phyloP scores from a whole-genome alignment of 2,797 vertebrate genomes.

The Mionectes olivaceus region DNA sequence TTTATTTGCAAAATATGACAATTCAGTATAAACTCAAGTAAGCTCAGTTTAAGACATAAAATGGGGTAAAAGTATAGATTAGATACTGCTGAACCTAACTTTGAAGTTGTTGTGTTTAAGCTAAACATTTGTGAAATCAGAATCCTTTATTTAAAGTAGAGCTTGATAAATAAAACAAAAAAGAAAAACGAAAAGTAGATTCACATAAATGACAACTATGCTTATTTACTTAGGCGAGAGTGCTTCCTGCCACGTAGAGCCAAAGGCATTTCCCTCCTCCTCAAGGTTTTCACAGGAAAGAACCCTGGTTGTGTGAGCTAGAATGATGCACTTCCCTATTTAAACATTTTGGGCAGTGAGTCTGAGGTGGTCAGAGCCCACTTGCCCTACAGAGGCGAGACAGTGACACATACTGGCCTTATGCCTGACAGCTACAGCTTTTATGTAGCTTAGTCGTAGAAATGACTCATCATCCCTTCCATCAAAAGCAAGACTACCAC shows the following conservation, averaged over 20 bases:
- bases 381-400: neutral
- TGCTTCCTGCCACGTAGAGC: neutral
- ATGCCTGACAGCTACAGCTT: neutral
- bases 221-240: neutral
- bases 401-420: neutral
- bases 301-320: neutral
- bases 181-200: neutral
- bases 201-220: neutral
- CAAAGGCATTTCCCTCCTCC: neutral
- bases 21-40: constrained; percentile 2
- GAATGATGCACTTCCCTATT: neutral
- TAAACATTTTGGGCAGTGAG: neutral
- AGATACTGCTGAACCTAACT: neutral
- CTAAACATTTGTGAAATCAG: neutral
- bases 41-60: neutral
- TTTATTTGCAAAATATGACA: constrained; percentile 2
- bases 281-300: neutral
- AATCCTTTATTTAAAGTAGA: neutral
- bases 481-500: neutral
- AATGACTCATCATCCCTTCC: neutral
- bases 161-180: constrained; percentile 19
- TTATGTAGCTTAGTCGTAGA: neutral
- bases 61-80: neutral
- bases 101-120: neutral
- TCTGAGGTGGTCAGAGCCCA: neutral